Evolutionary conservation across 2,797 vertebrate species (phyloP).

Genomic region (Erethizon dorsatum): DNA sequence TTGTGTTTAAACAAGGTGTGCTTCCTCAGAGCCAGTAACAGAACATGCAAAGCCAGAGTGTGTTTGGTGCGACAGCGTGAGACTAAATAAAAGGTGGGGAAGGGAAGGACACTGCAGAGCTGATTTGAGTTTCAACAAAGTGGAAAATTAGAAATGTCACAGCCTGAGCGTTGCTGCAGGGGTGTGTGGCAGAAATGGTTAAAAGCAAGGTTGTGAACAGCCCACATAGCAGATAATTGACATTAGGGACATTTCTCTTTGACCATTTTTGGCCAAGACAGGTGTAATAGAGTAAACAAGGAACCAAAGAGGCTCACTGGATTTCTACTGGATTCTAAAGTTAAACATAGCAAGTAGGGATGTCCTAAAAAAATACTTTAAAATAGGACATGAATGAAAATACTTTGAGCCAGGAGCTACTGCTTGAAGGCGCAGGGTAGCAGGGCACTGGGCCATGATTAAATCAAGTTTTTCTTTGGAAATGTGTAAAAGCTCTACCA

Average conservation of each 20-base stretch:
- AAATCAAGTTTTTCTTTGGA: constrained; percentile 11
- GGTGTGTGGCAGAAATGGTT: constrained; percentile 82
- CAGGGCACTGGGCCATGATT: background rate
- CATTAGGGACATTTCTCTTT: constrained; percentile 67
- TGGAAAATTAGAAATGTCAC: constrained; percentile 73
- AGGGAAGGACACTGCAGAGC: constrained; percentile 75
- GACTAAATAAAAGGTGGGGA: constrained; percentile 73
- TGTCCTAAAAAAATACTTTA: constrained; percentile 48
- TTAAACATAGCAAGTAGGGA: constrained; percentile 66
- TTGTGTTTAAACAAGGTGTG: constrained; percentile 67
- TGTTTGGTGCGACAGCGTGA: constrained; percentile 61
- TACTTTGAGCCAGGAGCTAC: background rate
- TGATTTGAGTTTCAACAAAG: constrained; percentile 72
- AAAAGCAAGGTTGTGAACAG: constrained; percentile 84
- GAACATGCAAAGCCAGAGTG: constrained; percentile 82
- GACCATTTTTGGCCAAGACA: constrained; percentile 63
- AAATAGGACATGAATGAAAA: constrained; percentile 66
- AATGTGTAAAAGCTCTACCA: background rate
- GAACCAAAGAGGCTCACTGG: constrained; percentile 35
- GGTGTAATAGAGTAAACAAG: constrained; percentile 64
- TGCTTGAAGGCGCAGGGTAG: background rate
- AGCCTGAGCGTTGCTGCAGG: constrained; percentile 84
- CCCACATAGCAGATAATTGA: constrained; percentile 80
- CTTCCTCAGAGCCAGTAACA: constrained; percentile 84
- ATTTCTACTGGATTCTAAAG: constrained; percentile 69